Evolutionary conservation across 1,140 invertebrate species (phyloP), one percentile per base, ranked within the genome.

Genomic region (Eurytemora carolleeae): DNA sequence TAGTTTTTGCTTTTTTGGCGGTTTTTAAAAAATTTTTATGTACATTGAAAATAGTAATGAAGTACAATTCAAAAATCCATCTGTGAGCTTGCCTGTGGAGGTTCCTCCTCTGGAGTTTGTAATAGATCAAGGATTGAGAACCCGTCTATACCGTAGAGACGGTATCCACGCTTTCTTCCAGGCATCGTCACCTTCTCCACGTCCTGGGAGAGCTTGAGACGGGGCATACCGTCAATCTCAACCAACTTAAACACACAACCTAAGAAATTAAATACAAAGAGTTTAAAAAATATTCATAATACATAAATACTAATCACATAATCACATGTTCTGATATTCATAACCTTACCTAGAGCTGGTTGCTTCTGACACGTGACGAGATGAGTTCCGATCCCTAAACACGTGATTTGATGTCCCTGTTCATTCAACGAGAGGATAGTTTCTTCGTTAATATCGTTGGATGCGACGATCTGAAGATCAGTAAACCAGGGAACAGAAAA

Each of bases 381-480:
- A 77, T 93, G 88, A 24, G 91, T 95, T 63, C 93, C 93, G 69
- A 98, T 94, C n/a, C 91, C 93, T 74, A 94, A 97, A 67, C 86
- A 87, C 74, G 95, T 85, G 59, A 99, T 98, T 70, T 86, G 83
- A 71, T 96, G 93, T 44, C 86, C 86, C 76, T 98, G 94, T 71
- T 97, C 92, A 71, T 97, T 97, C 54, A 98, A 73, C 68, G 92
- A 97, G 63, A 93, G 79, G 69, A 98, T 98, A 1, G 93, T 98
- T 65, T 98, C 94, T 76, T 98, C 95, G 69, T 98, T 98, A 44
- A 99, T 98, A 70, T 98, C 94, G 74, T 98, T 98, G 18, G 92
- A 97, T 1, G 93, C 94, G 54, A 98, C 87, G 68, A 99, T 98
- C 3, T 78, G 85, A 59, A 97, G 71, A 60, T 83, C 77, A 21